A percentile compares a stretch with the other conserved stretches of the same genome.
These are phyloP conservation scores for Cacatua alba DNA, from an alignment of 2,113 vertebrate species.

Conservation along the genomic window DNA sequence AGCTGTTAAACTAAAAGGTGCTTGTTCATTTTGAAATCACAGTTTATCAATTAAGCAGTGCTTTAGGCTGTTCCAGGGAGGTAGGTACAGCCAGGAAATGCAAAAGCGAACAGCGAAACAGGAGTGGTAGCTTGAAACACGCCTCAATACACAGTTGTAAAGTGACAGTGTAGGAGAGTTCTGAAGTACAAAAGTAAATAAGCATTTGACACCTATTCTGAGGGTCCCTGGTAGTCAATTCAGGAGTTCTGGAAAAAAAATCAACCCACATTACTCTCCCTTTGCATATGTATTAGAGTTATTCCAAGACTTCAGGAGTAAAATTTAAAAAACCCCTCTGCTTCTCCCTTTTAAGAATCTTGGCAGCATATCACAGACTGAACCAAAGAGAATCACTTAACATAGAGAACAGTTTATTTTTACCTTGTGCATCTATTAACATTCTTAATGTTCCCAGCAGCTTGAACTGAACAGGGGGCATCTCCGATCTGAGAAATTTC, in stretches of 20 bases:
- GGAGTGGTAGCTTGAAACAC: background rate
- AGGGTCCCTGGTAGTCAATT: background rate
- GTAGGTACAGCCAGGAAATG: background rate
- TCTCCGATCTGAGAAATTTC: slow-evolving; percentile 96
- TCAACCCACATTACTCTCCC: background rate
- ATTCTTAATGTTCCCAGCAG: slow-evolving; percentile 96
- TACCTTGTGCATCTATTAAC: slow-evolving; percentile 99
- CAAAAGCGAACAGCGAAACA: background rate
- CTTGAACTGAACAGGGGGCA: slow-evolving; percentile 98
- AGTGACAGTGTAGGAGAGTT: background rate
- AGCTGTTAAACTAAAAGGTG: background rate
- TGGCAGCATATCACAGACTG: slow-evolving; percentile 17
- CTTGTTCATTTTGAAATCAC: background rate
- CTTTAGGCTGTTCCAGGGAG: background rate
- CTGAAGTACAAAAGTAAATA: slow-evolving; percentile 22
- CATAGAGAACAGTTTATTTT: slow-evolving; percentile 60
- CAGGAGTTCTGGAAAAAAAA: background rate
- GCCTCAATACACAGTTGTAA: background rate
- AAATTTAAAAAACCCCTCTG: background rate
- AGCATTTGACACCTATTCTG: slow-evolving; percentile 4
- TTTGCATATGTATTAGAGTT: background rate
- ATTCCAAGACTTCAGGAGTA: slow-evolving; percentile 22
- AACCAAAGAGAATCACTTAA: slow-evolving; percentile 46
- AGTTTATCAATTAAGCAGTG: background rate
- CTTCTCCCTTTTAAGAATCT: slow-evolving; percentile 18